Evolutionary conservation across 2,113 vertebrate species (phyloP), one percentile per base, ranked within the genome.

Genomic region (Otus sunia): DNA sequence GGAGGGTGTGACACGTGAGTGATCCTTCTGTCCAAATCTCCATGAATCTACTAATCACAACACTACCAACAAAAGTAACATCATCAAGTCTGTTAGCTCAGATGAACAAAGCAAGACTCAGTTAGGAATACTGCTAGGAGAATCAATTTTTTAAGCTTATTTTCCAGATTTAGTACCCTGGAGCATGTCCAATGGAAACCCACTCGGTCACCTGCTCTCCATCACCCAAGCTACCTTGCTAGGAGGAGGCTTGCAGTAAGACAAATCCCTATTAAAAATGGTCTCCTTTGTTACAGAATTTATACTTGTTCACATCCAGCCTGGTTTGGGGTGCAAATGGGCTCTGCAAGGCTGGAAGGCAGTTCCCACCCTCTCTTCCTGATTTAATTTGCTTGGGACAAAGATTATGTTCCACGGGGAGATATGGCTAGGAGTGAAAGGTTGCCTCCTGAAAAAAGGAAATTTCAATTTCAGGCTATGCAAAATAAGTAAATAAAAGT

Each of bases 401-500:
- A 75, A 85, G 55, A 71, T 59, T 67, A 67, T 15, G 22, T 49
- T 89, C 52, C 39, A 45, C 21, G 11, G 10, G 18, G 34, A 75
- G 39, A 77, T 17, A 49, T 4, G 21, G 29, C 11, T 53, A 23
- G 43, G 34, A 30, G 58, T 63, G 22, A 72, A 80, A 88, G 27
- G 45, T 6, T 78, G 50, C 60, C 75, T 82, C 39, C 59, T 45
- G 32, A 86, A 80, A 95, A 92, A 93, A 3, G 53, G 64, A 77
- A 63, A 95, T 86, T 88, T 81, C 47, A 66, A 77, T 93, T 68
- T 87, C 39, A 75, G 75, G 18, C 77, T 80, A 68, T 6, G 5
- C 41, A 94, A 95, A 89, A 43, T 67, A 91, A 79, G 80, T 60
- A 93, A 94, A 88, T 59, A 90, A 92, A 96, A 90, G 69, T 83